These are phyloP conservation scores for Acanthoscelides obtectus DNA, from an alignment of 2,888 invertebrate genomes.

Conservation along the genomic window DNA sequence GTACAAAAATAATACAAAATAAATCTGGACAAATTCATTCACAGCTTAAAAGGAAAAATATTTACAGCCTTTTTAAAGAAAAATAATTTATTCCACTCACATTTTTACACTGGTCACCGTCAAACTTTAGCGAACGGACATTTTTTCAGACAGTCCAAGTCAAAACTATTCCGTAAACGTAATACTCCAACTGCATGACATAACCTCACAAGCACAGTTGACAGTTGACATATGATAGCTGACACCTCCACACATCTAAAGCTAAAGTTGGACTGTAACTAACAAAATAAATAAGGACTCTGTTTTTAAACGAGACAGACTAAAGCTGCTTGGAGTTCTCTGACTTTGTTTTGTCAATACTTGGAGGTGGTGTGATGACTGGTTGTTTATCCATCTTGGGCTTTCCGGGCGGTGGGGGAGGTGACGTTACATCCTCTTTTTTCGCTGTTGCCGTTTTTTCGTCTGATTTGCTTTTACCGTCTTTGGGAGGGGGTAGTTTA, in stretches of 20 bases:
- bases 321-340: slow-evolving; percentile 39
- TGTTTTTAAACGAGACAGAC: slow-evolving; percentile 4
- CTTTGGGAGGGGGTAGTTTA: slow-evolving; percentile 3
- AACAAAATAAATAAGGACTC: background rate
- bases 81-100: background rate
- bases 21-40: slow-evolving; percentile 1
- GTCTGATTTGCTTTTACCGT: slow-evolving; percentile 6
- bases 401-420: slow-evolving; percentile 16
- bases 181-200: background rate
- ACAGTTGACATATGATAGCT: background rate
- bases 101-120: background rate
- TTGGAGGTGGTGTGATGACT: slow-evolving; percentile 27
- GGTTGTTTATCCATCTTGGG: slow-evolving; percentile 30
- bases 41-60: background rate
- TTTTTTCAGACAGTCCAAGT: background rate
- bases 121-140: background rate
- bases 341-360: slow-evolving; percentile 38
- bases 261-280: background rate
- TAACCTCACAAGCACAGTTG: background rate
- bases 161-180: background rate
- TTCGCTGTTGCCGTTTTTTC: background rate
- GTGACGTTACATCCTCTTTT: background rate
- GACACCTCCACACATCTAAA: background rate
- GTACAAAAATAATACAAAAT: background rate
- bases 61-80: slow-evolving; percentile 1